Evolutionary conservation across 2,888 invertebrate species (phyloP).

Genomic region (Proisotoma minuta): DNA sequence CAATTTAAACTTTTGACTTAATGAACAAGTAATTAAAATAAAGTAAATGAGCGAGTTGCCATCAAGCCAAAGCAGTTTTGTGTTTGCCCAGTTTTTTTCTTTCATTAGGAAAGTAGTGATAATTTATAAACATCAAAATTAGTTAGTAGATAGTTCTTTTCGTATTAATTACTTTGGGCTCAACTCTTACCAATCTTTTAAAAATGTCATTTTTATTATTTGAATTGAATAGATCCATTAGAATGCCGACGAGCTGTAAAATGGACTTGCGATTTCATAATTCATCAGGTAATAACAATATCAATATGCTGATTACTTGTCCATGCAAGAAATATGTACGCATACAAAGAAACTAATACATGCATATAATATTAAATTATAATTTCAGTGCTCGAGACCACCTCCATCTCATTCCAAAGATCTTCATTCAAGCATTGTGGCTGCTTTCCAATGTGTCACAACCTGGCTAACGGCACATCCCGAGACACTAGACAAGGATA

Average conservation of each 20-base stretch:
- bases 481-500: constrained; percentile 83
- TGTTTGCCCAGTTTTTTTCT: no score
- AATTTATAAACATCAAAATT: no score
- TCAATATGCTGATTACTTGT: no score
- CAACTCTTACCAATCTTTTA: no score
- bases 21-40: not conserved
- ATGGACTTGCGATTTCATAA: constrained; percentile 97
- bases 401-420: constrained; percentile 90
- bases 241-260: constrained; percentile 90
- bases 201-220: no score
- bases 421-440: constrained; percentile 88
- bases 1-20: constrained; percentile 5
- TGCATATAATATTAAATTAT: no score
- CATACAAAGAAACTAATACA: constrained; percentile 56
- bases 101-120: no score
- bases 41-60: constrained; percentile 40
- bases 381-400: constrained; percentile 91
- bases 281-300: no score
- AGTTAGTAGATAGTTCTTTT: no score
- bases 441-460: constrained; percentile 83
- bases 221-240: constrained; percentile 63
- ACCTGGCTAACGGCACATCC: constrained; percentile 91
- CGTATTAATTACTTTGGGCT: no score
- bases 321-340: no score
- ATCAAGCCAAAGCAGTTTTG: no score